Evolutionary conservation across 2,113 vertebrate genomes (phyloP), one percentile per base, ranked within the genome.

Genomic region (Condylura cristata): DNA sequence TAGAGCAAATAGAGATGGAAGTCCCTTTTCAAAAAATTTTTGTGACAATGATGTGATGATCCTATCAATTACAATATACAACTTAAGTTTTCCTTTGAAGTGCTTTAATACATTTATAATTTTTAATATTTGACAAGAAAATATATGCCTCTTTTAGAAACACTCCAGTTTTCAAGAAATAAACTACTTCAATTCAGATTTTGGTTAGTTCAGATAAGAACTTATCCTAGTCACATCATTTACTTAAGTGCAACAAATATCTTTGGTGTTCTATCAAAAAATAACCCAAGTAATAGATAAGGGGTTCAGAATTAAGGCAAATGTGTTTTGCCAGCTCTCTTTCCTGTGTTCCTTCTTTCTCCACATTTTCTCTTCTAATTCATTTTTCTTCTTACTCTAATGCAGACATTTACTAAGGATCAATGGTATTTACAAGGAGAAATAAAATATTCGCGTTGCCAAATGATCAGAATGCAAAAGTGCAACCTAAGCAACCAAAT

Each of bases 31-130:
- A 89, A 89, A 7, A 71, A 79, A 90, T 68, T 65, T 61, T 39
- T 66, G 60, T 61, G 71, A 68, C 26, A 86, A 53, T 66, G 66
- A 37, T 37, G 17, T 20, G 74, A 86, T 65, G 18, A 71, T 76
- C 22, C 75, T n/a, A 75, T n/a, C 28, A 89, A 96, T 56, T 71
- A 39, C 53, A 71, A 71, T n/a, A 82, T 70, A 89, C 76, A 89
- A 61, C 1, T 89, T 20, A 18, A 48, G 16, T n/a, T 87, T 94
- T 68, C 44, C 56, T 71, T 39, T 46, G 37, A 80, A 41, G 17
- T n/a, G 58, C 22, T 12, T 89, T 78, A 61, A 10, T 34, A 80
- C 9, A 87, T 9, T 74, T 46, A 30, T 58, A 78, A 66, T 44
- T 78, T 71, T 63, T 24, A 46, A 92, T 70, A 28, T 46, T 60